phyloP scores from a whole-genome alignment of 2,888 invertebrate species.

The Pelosia muscerda region DNA sequence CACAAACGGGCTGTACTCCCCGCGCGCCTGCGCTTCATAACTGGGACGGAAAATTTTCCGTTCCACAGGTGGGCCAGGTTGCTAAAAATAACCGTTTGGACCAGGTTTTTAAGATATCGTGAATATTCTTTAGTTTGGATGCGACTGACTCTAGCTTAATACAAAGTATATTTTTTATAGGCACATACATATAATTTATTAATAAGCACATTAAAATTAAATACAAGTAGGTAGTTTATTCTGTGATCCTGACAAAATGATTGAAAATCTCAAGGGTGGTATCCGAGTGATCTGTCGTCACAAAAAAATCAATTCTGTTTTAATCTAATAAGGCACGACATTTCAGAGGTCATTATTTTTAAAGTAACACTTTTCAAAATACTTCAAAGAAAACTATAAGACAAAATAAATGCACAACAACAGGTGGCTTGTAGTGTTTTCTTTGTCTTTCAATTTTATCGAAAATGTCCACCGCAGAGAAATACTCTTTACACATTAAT shows the following conservation, averaged over 20 bases:
- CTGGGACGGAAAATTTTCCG: background rate
- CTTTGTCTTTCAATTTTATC: no score
- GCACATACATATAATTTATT: no score
- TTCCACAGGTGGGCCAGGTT: background rate
- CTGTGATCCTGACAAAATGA: no score
- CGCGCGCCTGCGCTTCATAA: constrained; percentile 1
- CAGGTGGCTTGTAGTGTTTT: no score
- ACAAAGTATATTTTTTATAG: no score
- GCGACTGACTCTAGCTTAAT: no score
- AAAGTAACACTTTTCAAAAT: background rate
- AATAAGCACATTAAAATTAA: no score
- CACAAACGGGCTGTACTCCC: background rate
- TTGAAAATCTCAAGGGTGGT: no score
- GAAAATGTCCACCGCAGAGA: background rate
- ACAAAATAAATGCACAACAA: background rate
- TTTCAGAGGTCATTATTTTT: background rate
- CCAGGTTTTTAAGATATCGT: background rate
- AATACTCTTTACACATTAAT: background rate
- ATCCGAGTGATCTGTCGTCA: no score
- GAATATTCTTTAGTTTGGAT: no score
- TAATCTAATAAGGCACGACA: background rate
- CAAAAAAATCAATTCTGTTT: no score
- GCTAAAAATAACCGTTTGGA: background rate
- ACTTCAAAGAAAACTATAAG: background rate
- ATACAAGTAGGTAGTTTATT: no score